These are phyloP conservation scores for Tragelaphus strepsiceros DNA, from an alignment of 2,113 vertebrate species.

Conservation along the genomic window DNA sequence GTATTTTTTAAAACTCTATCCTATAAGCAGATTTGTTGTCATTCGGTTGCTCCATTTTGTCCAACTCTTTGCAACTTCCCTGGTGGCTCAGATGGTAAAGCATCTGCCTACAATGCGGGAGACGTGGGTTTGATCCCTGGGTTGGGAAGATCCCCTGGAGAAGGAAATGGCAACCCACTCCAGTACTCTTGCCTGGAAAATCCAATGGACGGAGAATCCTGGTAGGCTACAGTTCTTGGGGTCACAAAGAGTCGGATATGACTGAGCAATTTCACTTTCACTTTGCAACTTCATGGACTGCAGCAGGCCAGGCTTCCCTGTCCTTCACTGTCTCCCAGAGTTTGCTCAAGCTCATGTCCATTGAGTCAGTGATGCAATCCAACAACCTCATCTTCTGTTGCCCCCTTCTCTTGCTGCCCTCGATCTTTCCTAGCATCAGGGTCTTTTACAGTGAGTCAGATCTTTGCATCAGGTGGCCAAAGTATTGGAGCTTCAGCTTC, in stretches of 20 bases:
- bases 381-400: not conserved
- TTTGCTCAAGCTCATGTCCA: not conserved
- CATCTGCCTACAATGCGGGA: rapidly evolving
- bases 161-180: not conserved
- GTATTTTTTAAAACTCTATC: not conserved
- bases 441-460: not conserved
- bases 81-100: not conserved
- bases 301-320: not conserved
- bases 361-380: not conserved
- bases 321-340: not conserved
- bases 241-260: not conserved
- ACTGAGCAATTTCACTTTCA: not conserved
- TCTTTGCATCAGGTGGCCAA: not conserved
- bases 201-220: not conserved
- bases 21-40: not conserved
- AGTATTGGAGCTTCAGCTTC: not conserved
- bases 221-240: not conserved
- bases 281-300: not conserved
- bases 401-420: not conserved
- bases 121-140: not conserved
- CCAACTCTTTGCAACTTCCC: not conserved
- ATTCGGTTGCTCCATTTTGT: not conserved
- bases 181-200: not conserved
- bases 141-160: not conserved
- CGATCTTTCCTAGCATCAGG: not conserved